Percentiles rank a stretch among this genome's conserved stretches.
Evolutionary conservation across 2,797 vertebrate species (phyloP).

Genomic region (Sebastes steindachneri): DNA sequence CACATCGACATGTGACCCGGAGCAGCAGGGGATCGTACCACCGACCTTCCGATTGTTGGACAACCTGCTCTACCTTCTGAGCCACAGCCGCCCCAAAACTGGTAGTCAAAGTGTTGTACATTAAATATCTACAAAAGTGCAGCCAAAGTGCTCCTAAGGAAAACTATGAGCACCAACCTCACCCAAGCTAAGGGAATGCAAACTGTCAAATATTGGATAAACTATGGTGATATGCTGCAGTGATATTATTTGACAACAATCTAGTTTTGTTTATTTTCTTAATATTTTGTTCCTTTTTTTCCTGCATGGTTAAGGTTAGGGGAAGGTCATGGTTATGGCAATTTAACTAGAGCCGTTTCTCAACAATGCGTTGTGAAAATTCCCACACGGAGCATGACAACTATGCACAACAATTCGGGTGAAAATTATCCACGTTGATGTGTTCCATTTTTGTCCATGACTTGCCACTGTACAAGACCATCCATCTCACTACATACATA

Average conservation of each 20-base stretch:
- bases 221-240: neutral
- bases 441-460: too few relatives aligned
- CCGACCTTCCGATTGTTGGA: too few relatives aligned
- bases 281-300: neutral
- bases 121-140: neutral
- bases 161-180: neutral
- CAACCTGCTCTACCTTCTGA: too few relatives aligned
- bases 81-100: too few relatives aligned
- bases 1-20: too few relatives aligned
- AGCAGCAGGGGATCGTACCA: too few relatives aligned
- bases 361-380: too few relatives aligned
- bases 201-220: neutral
- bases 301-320: neutral
- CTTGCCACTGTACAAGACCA: neutral
- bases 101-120: neutral
- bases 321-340: neutral
- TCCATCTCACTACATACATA: neutral
- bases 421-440: fast-evolving
- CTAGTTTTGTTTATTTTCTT: neutral
- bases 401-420: fast-evolving
- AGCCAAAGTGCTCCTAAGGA: neutral
- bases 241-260: neutral
- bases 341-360: neutral
- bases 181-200: neutral
- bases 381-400: too few relatives aligned